Conservation (phyloP, 1,140 invertebrate genomes). For the Plectrocnemia conspersa region DNA sequence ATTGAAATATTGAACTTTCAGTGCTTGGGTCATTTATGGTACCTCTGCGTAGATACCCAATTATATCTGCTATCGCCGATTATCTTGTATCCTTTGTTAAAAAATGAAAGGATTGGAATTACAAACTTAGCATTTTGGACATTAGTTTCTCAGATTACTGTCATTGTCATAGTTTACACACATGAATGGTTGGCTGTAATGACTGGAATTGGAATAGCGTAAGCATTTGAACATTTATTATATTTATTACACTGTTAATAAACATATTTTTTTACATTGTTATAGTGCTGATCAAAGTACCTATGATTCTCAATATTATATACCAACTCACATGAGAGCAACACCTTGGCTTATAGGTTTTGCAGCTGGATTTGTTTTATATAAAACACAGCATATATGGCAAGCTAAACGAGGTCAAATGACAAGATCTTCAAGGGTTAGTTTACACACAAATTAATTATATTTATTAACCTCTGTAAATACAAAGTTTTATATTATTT, state of each 20-base stretch:
- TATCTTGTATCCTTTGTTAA: conserved; percentile 38
- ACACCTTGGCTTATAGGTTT: conserved; percentile 54
- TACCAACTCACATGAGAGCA: conserved; percentile 44
- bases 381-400: too few species aligned
- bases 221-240: neutral
- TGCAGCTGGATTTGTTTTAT: too few species aligned
- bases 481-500: too few species aligned
- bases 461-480: too few species aligned
- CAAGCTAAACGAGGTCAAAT: too few species aligned
- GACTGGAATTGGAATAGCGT: too few species aligned
- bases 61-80: conserved; percentile 43
- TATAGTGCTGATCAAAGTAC: neutral
- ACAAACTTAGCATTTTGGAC: neutral
- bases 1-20: conserved; percentile 35
- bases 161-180: conserved; percentile 16
- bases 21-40: conserved; percentile 52
- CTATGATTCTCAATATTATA: neutral
- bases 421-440: too few species aligned
- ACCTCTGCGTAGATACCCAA: conserved; percentile 49
- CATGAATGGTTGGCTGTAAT: conserved; percentile 19
- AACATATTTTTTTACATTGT: conserved; percentile 7
- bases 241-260: conserved; percentile 9
- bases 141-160: conserved; percentile 7
- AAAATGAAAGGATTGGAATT: conserved; percentile 5
- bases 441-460: too few species aligned